A percentile compares a stretch with the other conserved stretches of the same genome.
Evolutionary conservation across 2,888 invertebrate genomes (phyloP).

Genomic region (Protodeltote pygarga): DNA sequence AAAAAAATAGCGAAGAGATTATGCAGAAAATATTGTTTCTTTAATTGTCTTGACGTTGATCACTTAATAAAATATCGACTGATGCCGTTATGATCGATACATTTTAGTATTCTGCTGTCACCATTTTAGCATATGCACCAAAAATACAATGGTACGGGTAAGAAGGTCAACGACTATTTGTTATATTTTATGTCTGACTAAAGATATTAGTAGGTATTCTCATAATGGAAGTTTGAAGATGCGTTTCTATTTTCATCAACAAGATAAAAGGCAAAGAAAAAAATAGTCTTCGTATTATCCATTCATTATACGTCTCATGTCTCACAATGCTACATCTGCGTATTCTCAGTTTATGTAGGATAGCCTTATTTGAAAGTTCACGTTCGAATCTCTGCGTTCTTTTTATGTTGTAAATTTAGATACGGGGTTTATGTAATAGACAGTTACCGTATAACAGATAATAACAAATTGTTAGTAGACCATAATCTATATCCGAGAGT

Average conservation of each 20-base stretch:
- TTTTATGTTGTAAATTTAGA: slow-evolving; percentile 54
- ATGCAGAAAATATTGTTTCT: slow-evolving; percentile 12
- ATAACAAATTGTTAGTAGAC: slow-evolving; percentile 59
- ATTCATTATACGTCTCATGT: slow-evolving; percentile 26
- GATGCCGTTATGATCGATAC: slow-evolving; percentile 57
- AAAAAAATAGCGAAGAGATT: slow-evolving; percentile 8
- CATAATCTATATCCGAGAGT: slow-evolving; percentile 65
- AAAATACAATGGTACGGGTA: slow-evolving; percentile 51
- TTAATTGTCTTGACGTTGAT: slow-evolving; percentile 45
- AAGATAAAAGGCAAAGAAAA: slow-evolving; percentile 16
- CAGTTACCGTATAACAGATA: slow-evolving; percentile 54
- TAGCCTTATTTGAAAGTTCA: slow-evolving; percentile 53
- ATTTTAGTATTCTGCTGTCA: slow-evolving; percentile 56
- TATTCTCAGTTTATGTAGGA: slow-evolving; percentile 28
- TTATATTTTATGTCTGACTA: slow-evolving; percentile 47
- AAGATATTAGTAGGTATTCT: no score
- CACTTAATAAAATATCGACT: slow-evolving; percentile 31
- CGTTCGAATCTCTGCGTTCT: slow-evolving; percentile 51
- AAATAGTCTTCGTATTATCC: slow-evolving; percentile 26
- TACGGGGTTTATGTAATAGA: slow-evolving; percentile 58
- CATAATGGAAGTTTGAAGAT: slow-evolving; percentile 20
- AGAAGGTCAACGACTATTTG: slow-evolving; percentile 57
- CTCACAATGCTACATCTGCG: slow-evolving; percentile 28
- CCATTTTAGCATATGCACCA: slow-evolving; percentile 45
- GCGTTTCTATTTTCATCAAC: slow-evolving; percentile 41